Evolutionary conservation across 2,888 invertebrate genomes (phyloP).

Genomic region (Rhagonycha lutea): DNA sequence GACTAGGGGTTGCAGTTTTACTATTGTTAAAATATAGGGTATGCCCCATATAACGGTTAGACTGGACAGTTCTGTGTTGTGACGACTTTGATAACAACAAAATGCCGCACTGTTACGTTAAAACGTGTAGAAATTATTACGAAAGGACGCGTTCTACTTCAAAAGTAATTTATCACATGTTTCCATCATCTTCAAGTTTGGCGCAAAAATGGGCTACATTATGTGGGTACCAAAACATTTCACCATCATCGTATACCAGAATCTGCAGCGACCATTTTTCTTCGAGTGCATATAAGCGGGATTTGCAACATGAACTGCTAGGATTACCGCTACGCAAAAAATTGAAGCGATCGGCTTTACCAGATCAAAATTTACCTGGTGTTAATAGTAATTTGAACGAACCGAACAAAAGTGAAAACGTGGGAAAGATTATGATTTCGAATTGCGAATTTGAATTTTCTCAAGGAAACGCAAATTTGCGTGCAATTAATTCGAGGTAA

Average conservation of each 20-base stretch:
- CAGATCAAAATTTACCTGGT: conserved; percentile 43
- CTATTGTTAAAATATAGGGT: neutral
- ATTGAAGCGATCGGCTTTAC: conserved; percentile 56
- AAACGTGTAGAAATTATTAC: conserved; percentile 59
- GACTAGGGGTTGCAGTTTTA: neutral
- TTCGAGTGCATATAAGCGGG: conserved; percentile 58
- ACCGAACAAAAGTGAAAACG: neutral
- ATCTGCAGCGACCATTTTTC: conserved; percentile 61
- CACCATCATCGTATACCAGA: conserved; percentile 53
- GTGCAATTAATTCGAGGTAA: neutral
- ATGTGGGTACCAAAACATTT: conserved; percentile 48
- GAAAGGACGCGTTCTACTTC: conserved; percentile 55
- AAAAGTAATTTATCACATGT: conserved; percentile 58
- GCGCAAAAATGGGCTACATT: conserved; percentile 56
- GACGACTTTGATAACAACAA: conserved; percentile 31
- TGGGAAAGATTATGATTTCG: neutral
- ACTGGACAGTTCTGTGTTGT: neutral
- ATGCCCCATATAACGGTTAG: neutral
- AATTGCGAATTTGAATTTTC: conserved; percentile 15
- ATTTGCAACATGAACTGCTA: conserved; percentile 60
- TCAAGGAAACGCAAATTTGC: neutral
- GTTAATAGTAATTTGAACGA: neutral
- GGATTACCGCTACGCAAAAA: conserved; percentile 59
- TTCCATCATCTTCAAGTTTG: conserved; percentile 57
- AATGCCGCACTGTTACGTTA: conserved; percentile 62